These are phyloP conservation scores for Aythya baeri DNA, from an alignment of 2,113 vertebrate genomes.

Conservation along the genomic window DNA sequence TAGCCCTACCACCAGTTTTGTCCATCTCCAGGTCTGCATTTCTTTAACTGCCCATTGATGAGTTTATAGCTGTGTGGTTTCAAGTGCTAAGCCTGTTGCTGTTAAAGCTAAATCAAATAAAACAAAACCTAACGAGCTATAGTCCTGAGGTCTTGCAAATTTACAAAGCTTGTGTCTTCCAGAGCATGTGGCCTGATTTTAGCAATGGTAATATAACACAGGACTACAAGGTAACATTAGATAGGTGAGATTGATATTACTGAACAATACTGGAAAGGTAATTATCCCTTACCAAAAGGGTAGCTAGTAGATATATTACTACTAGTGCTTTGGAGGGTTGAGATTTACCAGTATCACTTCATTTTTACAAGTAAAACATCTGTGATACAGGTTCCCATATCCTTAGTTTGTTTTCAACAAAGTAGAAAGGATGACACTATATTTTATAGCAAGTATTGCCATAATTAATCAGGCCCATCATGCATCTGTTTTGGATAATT, in stretches of 20 bases:
- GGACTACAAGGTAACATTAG: neutral
- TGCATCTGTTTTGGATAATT: neutral
- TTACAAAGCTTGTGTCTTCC: neutral
- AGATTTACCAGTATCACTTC: neutral
- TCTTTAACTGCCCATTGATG: neutral
- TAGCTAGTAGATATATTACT: neutral
- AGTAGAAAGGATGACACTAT: neutral
- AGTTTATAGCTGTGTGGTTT: neutral
- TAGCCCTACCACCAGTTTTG: neutral
- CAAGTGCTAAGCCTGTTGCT: neutral
- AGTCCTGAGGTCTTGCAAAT: neutral
- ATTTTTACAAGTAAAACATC: neutral
- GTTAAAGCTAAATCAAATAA: neutral
- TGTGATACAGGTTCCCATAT: neutral
- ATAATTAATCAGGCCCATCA: neutral
- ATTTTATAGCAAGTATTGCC: neutral
- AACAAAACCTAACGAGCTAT: rapidly evolving
- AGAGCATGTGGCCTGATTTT: neutral
- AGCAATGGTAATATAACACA: neutral
- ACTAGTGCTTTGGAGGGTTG: neutral
- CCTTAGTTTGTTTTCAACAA: neutral
- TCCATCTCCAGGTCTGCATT: neutral
- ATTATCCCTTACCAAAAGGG: neutral
- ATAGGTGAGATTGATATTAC: neutral
- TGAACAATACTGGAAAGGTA: neutral